Evolutionary conservation across 1,140 invertebrate species (phyloP).

Genomic region (Tetramorium alpestre): DNA sequence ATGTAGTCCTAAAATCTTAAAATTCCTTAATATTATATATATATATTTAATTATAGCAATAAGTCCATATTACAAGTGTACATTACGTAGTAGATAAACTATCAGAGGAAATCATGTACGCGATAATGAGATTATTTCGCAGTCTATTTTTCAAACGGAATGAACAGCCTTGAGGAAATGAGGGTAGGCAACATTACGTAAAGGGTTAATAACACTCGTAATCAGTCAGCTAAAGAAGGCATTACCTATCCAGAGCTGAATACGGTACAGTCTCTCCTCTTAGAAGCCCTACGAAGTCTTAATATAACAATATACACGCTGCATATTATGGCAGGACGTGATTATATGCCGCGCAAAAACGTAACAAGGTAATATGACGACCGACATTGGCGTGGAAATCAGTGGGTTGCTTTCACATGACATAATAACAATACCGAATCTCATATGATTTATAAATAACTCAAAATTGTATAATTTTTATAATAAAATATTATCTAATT

Average conservation of each 20-base stretch:
- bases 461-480: background rate
- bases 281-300: constrained; percentile 62
- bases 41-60: constrained; percentile 32
- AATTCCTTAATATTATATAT: background rate
- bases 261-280: constrained; percentile 32
- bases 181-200: constrained; percentile 58
- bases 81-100: constrained; percentile 11
- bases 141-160: constrained; percentile 56
- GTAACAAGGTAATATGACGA: constrained; percentile 78
- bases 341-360: constrained; percentile 80
- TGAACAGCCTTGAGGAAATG: constrained; percentile 57
- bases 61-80: background rate
- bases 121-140: constrained; percentile 56
- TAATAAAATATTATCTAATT: background rate
- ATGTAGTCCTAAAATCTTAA: background rate
- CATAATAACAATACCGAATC: background rate
- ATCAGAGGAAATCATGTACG: constrained; percentile 34
- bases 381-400: constrained; percentile 60
- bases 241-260: constrained; percentile 58
- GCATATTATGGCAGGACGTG: constrained; percentile 77
- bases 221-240: constrained; percentile 63
- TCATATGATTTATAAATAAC: background rate
- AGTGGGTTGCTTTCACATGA: constrained; percentile 16
- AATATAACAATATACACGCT: constrained; percentile 77
- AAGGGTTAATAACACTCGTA: constrained; percentile 62